Base-by-base conservation (phyloP, 2,888 invertebrate species). In the Trichacis sp. region DNA sequence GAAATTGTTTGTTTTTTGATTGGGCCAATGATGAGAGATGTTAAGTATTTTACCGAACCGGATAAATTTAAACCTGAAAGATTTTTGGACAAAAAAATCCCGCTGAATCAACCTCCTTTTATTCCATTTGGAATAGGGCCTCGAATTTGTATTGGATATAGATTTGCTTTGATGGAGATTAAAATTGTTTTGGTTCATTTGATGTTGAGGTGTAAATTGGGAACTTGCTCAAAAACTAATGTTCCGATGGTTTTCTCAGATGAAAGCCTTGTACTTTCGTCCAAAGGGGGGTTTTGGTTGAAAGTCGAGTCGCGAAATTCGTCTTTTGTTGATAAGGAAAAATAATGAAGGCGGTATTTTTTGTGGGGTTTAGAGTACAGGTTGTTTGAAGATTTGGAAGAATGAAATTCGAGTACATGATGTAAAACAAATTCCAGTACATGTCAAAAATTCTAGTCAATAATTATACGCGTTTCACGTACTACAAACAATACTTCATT, bases 41-140 rank as follows among this genome's bases (percentile, higher is more conserved):
- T n/a, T n/a, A n/a, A n/a, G n/a, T n/a, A n/a, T n/a, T n/a, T n/a
- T n/a, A n/a, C n/a, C n/a, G 70, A 87, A n/a, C 87, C 87, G 0
- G 79, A 85, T 74, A 74, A 72, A 11, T 88, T 86, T 58, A 81
- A 87, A 68, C 87, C 87, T 0, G 85, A 85, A 55, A 73, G 85
- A 46, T 86, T 85, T 70, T 73, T 71, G 18, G 77, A 78, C 43
- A 79, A 77, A 18, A 73, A 75, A 2, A 73, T 81, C n/a, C n/a
- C n/a, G n/a, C 18, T 48, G 1, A 76, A 75, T 19, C 77, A 78
- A 0, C 72, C 64, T 2, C 69, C 76, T 1, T 85, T 74, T 52
- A 14, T 83, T 4, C 81, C 85, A 0, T 86, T 86, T 60, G 85
- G 85, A 0, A 6, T 71, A 1, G 85, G 85, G 2, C 84, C 84